Conservation (phyloP, 2,888 invertebrate species). For the Artemia sinica region DNA sequence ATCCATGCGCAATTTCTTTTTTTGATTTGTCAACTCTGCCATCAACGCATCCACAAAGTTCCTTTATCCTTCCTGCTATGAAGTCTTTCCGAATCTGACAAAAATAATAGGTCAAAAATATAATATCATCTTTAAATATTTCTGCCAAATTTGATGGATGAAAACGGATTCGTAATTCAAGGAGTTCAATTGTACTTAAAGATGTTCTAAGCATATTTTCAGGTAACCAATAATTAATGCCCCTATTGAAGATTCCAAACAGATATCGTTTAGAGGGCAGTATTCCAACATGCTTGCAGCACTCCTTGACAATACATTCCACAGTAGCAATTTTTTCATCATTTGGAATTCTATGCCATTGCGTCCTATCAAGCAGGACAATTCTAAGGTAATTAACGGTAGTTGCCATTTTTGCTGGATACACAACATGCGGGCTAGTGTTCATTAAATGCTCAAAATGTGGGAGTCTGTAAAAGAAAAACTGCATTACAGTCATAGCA, state of each 20-base stretch:
- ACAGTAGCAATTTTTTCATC: too few species aligned
- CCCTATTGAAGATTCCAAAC: neutral
- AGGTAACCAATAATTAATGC: neutral
- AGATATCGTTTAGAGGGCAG: neutral
- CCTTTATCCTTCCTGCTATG: neutral
- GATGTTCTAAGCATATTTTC: neutral
- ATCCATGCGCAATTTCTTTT: conserved; percentile 57
- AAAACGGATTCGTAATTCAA: neutral
- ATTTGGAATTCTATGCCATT: too few species aligned
- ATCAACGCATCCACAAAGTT: conserved; percentile 56
- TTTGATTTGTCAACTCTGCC: conserved; percentile 52
- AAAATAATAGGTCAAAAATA: conserved; percentile 2
- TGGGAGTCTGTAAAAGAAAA: too few species aligned
- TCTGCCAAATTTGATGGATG: neutral
- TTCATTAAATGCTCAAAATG: too few species aligned
- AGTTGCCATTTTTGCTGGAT: too few species aligned
- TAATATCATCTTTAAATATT: neutral
- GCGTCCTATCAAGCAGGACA: too few species aligned
- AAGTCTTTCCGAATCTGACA: neutral
- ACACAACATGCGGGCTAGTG: too few species aligned
- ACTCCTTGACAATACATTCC: too few species aligned
- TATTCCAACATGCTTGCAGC: neutral
- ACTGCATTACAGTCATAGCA: too few species aligned
- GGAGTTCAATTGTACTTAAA: neutral
- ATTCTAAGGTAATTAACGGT: too few species aligned